Conservation (phyloP, 2,113 vertebrate species). For the Furnarius figulus region DNA sequence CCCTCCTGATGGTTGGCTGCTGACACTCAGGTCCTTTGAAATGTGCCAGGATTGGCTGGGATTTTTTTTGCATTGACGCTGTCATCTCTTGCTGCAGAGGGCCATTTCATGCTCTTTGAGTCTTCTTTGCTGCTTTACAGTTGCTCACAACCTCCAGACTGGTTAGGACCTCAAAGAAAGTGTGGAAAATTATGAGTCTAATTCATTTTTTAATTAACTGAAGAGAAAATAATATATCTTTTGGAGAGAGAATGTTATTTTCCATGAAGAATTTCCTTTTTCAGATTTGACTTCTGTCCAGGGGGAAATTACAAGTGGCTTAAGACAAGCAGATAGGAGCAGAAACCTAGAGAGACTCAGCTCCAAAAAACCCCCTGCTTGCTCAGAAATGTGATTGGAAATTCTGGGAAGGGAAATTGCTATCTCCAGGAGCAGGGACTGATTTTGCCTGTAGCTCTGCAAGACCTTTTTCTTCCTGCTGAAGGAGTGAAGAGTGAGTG, state of each 20-base stretch:
- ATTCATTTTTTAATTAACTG: not conserved
- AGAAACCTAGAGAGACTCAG: not conserved
- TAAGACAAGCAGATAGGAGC: not conserved
- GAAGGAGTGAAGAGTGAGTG: not conserved
- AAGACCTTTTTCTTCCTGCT: accelerated
- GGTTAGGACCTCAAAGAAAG: not conserved
- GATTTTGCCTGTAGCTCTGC: not conserved
- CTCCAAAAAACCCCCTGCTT: not conserved
- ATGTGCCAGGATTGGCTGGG: not conserved
- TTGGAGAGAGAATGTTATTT: not conserved
- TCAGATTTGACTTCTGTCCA: not conserved
- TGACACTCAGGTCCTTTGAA: not conserved
- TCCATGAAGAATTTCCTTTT: not conserved
- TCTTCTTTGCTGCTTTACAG: not conserved
- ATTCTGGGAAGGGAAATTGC: not conserved
- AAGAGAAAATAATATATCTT: not conserved
- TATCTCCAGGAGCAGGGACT: not conserved
- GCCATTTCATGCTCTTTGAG: not conserved
- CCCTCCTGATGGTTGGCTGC: not conserved
- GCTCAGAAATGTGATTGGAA: not conserved
- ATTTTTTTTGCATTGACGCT: not conserved
- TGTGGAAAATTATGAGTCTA: not conserved
- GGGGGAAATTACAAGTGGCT: not conserved
- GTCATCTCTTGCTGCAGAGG: not conserved
- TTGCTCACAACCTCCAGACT: not conserved